Base-by-base conservation (phyloP, 2,888 invertebrate species). In the Coelopa pilipes region DNA sequence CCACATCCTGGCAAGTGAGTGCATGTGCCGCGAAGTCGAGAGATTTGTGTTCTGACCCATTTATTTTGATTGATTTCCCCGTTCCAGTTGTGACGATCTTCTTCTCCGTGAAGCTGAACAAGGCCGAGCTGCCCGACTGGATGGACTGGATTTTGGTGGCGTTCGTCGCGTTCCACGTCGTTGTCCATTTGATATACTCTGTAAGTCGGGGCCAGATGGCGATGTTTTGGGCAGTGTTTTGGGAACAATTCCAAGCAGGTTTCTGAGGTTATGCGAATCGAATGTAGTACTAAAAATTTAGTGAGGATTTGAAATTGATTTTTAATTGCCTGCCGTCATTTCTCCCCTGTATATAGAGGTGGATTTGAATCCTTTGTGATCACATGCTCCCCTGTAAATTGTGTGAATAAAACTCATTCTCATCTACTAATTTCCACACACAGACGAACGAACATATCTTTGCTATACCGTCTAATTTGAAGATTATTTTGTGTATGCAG, bases 61-160 rank as follows among this genome's bases (percentile, higher is more conserved):
- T n/a, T n/a, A n/a, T n/a, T n/a, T 17, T 34, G 49, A 47, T 57
- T 53, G 53, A 69, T 65, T 70, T 55, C 46, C 10, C 10, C 45
- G 67, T 78, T 91, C 12, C 89, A 97, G 97, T 98, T 87, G 93
- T 96, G 15, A 94, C 96, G 69, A 94, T 98, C 82, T 98, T 98
- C 91, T 93, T 97, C 84, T 96, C 98, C 57, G 93, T 96, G 34
- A 92, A 93, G 82, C 89, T 98, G 77, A 91, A 91, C 79, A 96
- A 96, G 87, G 95, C 96, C 5, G 93, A 95, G 82, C 89, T 97
- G 60, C 96, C 97, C 0, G 89, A 92, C 72, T 96, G 95, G 93
- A 92, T 93, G 82, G 93, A 95, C 78, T 97, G 93, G 92, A 92
- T 98, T 75, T 88, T 98, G 78, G 95, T 95, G 4, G 94, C 93